Base-by-base conservation (phyloP, 2,888 invertebrate species). In the Drosophila eohydei region DNA sequence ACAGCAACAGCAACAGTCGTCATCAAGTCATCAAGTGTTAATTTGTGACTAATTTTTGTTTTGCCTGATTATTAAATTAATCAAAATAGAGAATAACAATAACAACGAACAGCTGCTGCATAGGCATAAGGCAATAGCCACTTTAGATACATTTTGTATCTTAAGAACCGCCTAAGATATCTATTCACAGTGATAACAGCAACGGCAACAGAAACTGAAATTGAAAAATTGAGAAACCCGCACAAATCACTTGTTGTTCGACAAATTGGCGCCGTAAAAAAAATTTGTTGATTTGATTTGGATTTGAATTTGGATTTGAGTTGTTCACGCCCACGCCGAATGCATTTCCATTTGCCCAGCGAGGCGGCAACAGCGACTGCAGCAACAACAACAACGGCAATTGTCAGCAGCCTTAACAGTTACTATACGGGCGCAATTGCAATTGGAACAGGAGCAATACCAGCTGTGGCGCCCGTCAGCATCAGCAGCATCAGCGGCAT, bases 221-320 rank as follows among this genome's bases (percentile, higher is more conserved):
- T 26, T 34, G n/a, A 55, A 40, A 4, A 46, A 34, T 9, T 44
- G 28, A 21, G 1, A 44, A 57, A 0, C 64, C 74, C 65, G 73
- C 74, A 78, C 55, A 68, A 64, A 56, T 7, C 26, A 38, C 30
- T 43, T 38, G 28, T 11, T 30, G 36, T 40, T 80, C 87, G 88
- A 80, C 92, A 92, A 92, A 91, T 92, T 92, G 92, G 92, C 92
- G 78, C 92, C 92, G 56, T 88, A 87, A 84, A 91, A 86, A 78
- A 44, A 2, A 48, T 16, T 30, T 16, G 48, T 32, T 32, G 48
- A 32, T 32, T 48, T 48, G 30, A 48, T 48, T 48, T 32, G n/a
- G 21, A 51, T 51, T 46, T 28, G 8, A n/a, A 46, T 30, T 46
- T 46, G 4, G 14, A 26, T 44, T 59, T n/a, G 46, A 21, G 43